Evolutionary conservation across 2,888 invertebrate genomes (phyloP).

Genomic region (Prosopocoilus inquinatus): DNA sequence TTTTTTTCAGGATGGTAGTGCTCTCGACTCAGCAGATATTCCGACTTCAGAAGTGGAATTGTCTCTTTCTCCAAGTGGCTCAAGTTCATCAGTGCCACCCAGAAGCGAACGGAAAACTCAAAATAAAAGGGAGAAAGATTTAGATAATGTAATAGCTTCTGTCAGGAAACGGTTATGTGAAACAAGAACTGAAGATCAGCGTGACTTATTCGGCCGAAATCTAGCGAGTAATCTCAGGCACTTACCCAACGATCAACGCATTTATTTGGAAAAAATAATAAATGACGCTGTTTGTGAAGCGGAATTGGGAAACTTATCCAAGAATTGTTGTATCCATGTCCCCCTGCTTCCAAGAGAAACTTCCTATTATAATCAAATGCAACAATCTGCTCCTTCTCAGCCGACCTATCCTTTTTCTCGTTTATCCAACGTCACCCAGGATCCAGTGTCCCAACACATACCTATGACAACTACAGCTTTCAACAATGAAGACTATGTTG

Average conservation of each 20-base stretch:
- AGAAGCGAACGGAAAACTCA: no score
- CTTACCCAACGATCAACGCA: slow-evolving; percentile 12
- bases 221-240: slow-evolving; percentile 10
- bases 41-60: neutral
- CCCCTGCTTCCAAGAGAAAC: neutral
- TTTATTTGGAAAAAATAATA: slow-evolving; percentile 18
- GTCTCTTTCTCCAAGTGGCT: neutral
- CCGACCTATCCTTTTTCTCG: no score
- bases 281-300: slow-evolving; percentile 18
- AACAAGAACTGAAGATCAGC: slow-evolving; percentile 5
- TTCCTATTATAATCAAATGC: neutral
- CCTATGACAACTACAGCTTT: no score
- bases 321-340: slow-evolving; percentile 3
- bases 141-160: slow-evolving; percentile 5
- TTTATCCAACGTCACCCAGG: no score
- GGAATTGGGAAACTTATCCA: slow-evolving; percentile 16
- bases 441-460: no score
- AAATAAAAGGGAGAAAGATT: slow-evolving; percentile 1
- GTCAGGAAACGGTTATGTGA: slow-evolving; percentile 2
- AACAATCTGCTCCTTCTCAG: neutral
- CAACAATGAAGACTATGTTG: no score
- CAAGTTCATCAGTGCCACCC: neutral
- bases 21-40: neutral
- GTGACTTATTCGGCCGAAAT: slow-evolving; percentile 13
- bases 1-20: neutral